A percentile compares a stretch with the other conserved stretches of the same genome.
Conservation (phyloP, 1,140 invertebrate species). For the Papilio dardanus region DNA sequence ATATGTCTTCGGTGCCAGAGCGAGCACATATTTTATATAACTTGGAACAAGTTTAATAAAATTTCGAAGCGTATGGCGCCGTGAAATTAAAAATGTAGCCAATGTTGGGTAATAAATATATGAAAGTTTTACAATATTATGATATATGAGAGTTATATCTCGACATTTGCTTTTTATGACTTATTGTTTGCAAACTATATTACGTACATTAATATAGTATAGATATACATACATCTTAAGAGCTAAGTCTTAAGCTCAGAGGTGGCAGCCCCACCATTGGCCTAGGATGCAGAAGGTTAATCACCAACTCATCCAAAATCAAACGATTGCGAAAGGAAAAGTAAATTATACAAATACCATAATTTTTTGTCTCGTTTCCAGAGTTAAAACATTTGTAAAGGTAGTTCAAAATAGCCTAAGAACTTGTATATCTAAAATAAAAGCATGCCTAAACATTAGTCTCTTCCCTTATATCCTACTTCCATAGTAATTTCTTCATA, state of each 20-base stretch:
- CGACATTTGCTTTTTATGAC: not conserved
- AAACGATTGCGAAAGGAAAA: no score
- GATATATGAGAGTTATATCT: conserved; percentile 11
- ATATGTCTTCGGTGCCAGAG: conserved; percentile 50
- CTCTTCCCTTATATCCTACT: conserved; percentile 24
- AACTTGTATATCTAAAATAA: not conserved
- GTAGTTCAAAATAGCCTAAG: not conserved
- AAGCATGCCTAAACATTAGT: not conserved
- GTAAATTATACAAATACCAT: no score
- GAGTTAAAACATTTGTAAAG: no score
- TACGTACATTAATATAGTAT: no score
- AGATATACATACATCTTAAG: no score
- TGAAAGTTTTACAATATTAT: conserved; percentile 23
- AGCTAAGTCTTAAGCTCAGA: no score
- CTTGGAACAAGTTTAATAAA: conserved; percentile 43
- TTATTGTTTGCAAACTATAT: no score
- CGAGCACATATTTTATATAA: conserved; percentile 48
- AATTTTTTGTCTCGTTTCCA: no score
- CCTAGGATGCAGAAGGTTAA: no score
- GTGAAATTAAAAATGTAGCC: conserved; percentile 42
- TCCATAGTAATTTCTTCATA: conserved; percentile 26
- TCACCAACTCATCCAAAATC: no score
- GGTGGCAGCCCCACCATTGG: no score
- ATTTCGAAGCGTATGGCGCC: conserved; percentile 39
- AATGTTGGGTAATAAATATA: conserved; percentile 29